These are phyloP conservation scores for fruit fly (Drosophila melanogaster) DNA, from an alignment of 1,140 invertebrate species.

Conservation along the genomic window DNA sequence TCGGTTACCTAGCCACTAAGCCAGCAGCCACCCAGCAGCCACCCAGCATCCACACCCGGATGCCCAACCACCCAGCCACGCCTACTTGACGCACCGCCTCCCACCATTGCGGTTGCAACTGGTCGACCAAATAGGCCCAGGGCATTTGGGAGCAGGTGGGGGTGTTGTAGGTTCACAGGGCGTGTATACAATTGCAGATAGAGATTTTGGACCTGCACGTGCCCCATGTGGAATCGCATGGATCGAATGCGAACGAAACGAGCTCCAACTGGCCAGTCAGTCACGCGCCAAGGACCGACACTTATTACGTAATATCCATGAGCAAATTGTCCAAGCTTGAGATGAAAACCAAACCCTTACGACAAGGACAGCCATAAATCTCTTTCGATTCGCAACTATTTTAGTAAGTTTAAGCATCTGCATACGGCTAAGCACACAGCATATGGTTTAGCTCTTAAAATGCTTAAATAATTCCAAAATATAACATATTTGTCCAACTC, in stretches of 20 bases:
- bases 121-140: neutral
- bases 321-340: conserved; percentile 13
- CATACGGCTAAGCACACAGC: too few relatives aligned
- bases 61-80: neutral
- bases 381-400: too few relatives aligned
- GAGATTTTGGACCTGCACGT: conserved; percentile 18
- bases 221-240: conserved; percentile 11
- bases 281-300: conserved; percentile 30
- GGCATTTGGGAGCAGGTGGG: neutral
- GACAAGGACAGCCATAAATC: too few relatives aligned
- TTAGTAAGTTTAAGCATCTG: neutral
- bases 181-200: neutral
- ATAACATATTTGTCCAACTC: too few relatives aligned
- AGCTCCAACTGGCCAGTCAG: conserved; percentile 8
- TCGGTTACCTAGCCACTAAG: conserved; percentile 41
- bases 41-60: too few relatives aligned
- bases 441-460: neutral
- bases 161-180: neutral
- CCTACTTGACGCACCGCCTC: neutral
- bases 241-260: neutral
- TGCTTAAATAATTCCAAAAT: too few relatives aligned
- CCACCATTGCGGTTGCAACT: conserved; percentile 17
- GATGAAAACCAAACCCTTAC: neutral
- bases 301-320: conserved; percentile 38
- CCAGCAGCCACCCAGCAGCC: neutral